phyloP scores from a whole-genome alignment of 2,888 invertebrate genomes.

The Diploptera punctata region DNA sequence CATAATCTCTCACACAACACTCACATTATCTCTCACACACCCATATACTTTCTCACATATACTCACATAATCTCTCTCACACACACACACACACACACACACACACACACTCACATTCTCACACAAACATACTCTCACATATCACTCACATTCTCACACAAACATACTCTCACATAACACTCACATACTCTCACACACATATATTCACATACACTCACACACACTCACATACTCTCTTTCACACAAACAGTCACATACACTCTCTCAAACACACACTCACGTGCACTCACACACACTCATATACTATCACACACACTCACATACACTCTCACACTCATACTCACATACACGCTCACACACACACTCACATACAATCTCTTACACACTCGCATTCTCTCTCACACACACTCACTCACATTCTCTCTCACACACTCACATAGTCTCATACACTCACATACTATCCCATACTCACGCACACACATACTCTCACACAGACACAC shows the following conservation, averaged over 20 bases:
- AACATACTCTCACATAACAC: no score
- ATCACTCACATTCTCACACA: no score
- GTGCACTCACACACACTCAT: not conserved
- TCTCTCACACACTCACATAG: not conserved
- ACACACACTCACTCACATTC: not conserved
- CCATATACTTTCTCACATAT: no score
- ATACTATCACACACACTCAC: not conserved
- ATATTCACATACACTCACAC: no score
- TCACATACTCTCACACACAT: no score
- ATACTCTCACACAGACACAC: not conserved
- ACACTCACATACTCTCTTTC: no score
- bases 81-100: no score
- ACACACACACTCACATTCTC: no score
- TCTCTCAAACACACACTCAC: not conserved
- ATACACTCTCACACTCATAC: not conserved
- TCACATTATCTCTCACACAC: no score
- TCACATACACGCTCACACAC: not conserved
- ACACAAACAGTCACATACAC: not conserved
- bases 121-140: no score
- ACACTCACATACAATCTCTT: not conserved
- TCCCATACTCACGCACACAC: not conserved
- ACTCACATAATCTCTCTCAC: no score
- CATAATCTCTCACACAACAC: no score
- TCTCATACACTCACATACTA: not conserved
- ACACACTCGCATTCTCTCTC: not conserved